Percentiles rank a stretch among this genome's conserved stretches.
Evolutionary conservation across 2,888 invertebrate species (phyloP).

Genomic region (Orthonevra nobilis): DNA sequence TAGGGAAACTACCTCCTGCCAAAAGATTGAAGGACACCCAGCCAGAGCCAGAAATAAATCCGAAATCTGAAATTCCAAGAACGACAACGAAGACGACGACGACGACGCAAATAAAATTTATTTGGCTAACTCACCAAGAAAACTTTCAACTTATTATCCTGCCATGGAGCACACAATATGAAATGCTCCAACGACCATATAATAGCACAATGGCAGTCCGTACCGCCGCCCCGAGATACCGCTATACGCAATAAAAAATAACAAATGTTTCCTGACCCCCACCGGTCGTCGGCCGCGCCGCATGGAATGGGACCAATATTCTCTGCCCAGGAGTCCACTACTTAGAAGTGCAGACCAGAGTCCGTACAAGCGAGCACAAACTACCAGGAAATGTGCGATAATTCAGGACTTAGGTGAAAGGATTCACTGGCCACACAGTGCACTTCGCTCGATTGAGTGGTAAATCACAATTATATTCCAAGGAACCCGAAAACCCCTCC

Average conservation of each 20-base stretch:
- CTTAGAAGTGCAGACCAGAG: slow-evolving; percentile 20
- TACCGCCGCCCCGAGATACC: slow-evolving; percentile 22
- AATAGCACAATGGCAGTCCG: slow-evolving; percentile 46
- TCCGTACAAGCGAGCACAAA: slow-evolving; percentile 4
- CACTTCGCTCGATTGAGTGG: slow-evolving; percentile 42
- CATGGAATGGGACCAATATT: slow-evolving; percentile 12
- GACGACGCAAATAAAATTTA: slow-evolving; percentile 63
- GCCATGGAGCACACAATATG: slow-evolving; percentile 30
- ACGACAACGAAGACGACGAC: no score
- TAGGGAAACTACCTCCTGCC: not conserved
- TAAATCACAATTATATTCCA: slow-evolving; percentile 51
- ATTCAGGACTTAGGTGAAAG: slow-evolving; percentile 68
- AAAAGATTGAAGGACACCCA: slow-evolving; percentile 15
- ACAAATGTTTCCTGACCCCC: slow-evolving; percentile 62
- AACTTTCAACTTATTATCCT: slow-evolving; percentile 60
- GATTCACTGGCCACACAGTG: slow-evolving; percentile 37
- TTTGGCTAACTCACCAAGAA: slow-evolving; percentile 57
- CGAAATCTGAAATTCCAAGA: no score
- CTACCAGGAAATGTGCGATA: slow-evolving; percentile 65
- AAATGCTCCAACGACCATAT: slow-evolving; percentile 51
- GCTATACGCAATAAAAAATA: slow-evolving; percentile 65
- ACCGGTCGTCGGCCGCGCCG: no score
- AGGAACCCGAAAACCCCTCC: not conserved
- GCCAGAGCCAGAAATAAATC: slow-evolving; percentile 50
- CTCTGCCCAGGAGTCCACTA: slow-evolving; percentile 7